Evolutionary conservation across 1,140 invertebrate species (phyloP), one percentile per base, ranked within the genome.

Genomic region (Polypedilum vanderplanki): DNA sequence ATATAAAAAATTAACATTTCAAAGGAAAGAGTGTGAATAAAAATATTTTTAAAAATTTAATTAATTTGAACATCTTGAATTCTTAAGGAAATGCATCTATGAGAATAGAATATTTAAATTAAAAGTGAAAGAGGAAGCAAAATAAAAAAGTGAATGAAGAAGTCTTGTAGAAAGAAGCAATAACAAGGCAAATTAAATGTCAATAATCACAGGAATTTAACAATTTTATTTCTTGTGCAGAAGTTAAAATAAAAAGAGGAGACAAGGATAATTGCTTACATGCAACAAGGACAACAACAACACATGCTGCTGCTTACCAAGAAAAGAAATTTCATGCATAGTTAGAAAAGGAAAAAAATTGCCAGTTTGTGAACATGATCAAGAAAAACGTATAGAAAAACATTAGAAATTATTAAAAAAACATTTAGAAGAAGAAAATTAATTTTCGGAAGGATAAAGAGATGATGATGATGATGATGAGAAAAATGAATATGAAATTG

Each of bases 1-100:
- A 70, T 7, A 70, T 7, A 22, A 70, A 22, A 70, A 70, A 70
- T 70, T 70, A 70, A 18, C 65, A 70, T 70, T 70, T 70, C 65
- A 70, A 70, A 70, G 17, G 10, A 17, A 20, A n/a, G 17, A 70
- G 65, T 70, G 65, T 70, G 65, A 70, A 70, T 18, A 22, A 70
- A 18, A 70, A 18, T 10, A 70, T 20, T 20, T 15, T 15, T 57
- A 3, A 1, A 20, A 70, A 70, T 70, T 70, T 22, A 70, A 70
- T 70, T 70, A 70, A 70, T 70, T 67, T 9, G n/a, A 57, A 7
- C 17, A 70, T 70, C 65, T n/a, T 3, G 10, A 12, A 57, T 17
- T 10, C 9, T 22, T 70, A 70, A 18, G 65, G 65, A 70, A 70
- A 70, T 70, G 17, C 7, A 10, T 70, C 20, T 70, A 70, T 70